Conservation (phyloP, 2,797 vertebrate species). For the Sylvilagus floridanus region DNA sequence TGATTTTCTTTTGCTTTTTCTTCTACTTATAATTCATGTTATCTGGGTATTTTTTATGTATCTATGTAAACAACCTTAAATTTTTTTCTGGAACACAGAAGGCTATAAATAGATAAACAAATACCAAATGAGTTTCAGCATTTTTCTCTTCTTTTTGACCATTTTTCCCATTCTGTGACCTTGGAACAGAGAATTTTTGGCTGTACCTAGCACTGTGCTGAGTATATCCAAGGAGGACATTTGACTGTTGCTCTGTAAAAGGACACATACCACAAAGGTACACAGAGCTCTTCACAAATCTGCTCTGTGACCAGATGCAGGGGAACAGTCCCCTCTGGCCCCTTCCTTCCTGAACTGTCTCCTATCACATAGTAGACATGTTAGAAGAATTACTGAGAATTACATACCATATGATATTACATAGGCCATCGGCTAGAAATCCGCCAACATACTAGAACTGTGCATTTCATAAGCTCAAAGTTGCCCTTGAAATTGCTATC, state of each 20-base stretch:
- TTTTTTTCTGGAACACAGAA: constrained; percentile 23
- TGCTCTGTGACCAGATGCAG: not conserved
- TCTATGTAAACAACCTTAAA: not conserved
- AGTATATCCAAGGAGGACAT: not conserved
- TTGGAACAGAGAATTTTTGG: not conserved
- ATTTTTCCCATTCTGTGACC: not conserved
- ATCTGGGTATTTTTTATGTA: constrained; percentile 10
- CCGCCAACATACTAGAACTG: not conserved
- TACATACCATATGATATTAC: not conserved
- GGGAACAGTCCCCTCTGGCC: not conserved
- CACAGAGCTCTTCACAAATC: not conserved
- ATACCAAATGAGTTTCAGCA: not conserved
- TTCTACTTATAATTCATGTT: constrained; percentile 45
- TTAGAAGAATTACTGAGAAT: not conserved
- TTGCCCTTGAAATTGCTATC: constrained; percentile 36
- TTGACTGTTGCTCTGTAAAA: not conserved
- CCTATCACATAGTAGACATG: not conserved
- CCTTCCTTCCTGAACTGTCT: not conserved
- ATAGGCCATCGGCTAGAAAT: not conserved
- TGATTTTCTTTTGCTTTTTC: not conserved
- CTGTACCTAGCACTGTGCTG: not conserved
- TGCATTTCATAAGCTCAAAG: constrained; percentile 23
- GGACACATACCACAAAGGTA: not conserved
- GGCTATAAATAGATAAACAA: constrained; percentile 54
- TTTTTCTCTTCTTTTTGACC: constrained; percentile 43